phyloP scores from a whole-genome alignment of 2,797 vertebrate genomes.

The Mus caroli region DNA sequence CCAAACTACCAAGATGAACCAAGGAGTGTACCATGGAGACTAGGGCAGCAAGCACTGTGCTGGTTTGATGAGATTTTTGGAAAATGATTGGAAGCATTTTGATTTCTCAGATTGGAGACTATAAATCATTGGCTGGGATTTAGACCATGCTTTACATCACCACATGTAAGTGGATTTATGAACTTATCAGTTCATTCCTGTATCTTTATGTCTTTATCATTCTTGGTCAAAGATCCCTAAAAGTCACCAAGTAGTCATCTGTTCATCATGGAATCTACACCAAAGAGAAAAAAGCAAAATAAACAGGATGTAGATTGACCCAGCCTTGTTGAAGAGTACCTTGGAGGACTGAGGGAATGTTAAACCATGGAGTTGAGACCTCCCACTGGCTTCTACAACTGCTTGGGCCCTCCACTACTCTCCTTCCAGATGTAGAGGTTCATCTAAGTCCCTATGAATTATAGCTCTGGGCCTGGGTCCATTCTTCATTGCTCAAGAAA shows the following conservation, averaged over 20 bases:
- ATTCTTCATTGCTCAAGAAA: constrained; percentile 69
- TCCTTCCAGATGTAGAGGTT: constrained; percentile 62
- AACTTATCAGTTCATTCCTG: neutral
- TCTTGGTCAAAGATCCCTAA: constrained; percentile 34
- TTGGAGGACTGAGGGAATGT: neutral
- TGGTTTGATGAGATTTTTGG: neutral
- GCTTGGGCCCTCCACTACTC: neutral
- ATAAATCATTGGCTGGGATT: neutral
- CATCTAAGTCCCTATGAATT: constrained; percentile 57
- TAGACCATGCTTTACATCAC: neutral
- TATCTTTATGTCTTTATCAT: neutral
- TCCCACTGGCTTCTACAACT: neutral
- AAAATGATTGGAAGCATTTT: neutral
- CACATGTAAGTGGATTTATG: constrained; percentile 17
- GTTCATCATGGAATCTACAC: neutral
- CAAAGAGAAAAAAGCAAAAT: neutral
- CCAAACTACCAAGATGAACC: neutral
- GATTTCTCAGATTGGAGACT: neutral
- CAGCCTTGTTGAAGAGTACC: constrained; percentile 1
- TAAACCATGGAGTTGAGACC: neutral
- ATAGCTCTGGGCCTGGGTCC: constrained; percentile 54
- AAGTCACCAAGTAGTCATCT: neutral
- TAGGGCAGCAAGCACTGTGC: neutral
- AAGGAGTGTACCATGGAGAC: neutral
- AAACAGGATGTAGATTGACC: neutral